Conservation (phyloP, 2,113 vertebrate genomes). For the Proterorhinus semilunaris region DNA sequence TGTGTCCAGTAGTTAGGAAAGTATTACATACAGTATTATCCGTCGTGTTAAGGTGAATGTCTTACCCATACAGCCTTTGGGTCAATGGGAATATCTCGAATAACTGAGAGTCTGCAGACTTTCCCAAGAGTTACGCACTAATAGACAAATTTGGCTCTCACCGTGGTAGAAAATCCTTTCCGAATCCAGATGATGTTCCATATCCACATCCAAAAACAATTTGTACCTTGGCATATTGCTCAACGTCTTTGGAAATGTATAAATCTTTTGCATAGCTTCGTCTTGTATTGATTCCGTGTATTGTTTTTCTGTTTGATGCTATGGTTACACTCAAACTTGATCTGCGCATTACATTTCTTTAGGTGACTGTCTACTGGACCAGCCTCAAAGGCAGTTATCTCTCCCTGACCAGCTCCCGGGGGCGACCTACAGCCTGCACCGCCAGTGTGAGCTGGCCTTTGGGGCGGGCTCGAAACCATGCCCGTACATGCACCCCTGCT, state of each 20-base stretch:
- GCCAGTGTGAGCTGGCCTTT: slow-evolving; percentile 93
- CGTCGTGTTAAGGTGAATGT: no score
- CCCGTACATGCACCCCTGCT: slow-evolving; percentile 93
- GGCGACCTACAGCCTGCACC: slow-evolving; percentile 85
- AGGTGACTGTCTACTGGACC: slow-evolving; percentile 94
- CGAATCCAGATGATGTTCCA: neutral
- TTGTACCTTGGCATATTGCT: neutral
- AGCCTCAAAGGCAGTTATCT: slow-evolving; percentile 85
- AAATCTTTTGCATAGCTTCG: neutral
- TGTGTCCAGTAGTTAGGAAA: no score
- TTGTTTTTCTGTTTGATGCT: neutral
- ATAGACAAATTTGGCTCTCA: neutral
- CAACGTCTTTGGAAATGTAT: neutral
- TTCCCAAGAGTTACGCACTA: neutral
- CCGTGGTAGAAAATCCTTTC: neutral
- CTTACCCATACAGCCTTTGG: neutral
- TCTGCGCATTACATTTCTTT: slow-evolving; percentile 18
- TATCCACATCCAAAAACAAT: slow-evolving; percentile 1
- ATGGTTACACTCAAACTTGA: neutral
- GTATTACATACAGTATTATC: no score
- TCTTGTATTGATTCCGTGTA: neutral
- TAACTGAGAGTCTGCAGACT: neutral
- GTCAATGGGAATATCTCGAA: neutral
- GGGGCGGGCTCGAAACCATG: slow-evolving; percentile 90
- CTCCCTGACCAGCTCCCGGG: slow-evolving; percentile 86